phyloP scores from a whole-genome alignment of 2,113 vertebrate species.

The Myotis brandtii region DNA sequence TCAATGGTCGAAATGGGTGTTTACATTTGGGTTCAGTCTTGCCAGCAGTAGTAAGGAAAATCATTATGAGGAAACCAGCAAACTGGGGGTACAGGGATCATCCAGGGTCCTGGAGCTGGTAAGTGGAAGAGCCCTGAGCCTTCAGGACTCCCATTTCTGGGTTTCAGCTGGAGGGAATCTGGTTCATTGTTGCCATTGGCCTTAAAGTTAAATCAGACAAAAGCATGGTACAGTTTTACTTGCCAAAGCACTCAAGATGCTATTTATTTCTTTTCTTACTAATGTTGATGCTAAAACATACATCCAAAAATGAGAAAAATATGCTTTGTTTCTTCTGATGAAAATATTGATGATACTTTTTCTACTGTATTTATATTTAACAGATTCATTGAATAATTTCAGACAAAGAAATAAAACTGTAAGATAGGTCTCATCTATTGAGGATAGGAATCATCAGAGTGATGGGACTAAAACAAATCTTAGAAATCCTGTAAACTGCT shows the following conservation, averaged over 20 bases:
- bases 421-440: not conserved
- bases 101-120: not conserved
- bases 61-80: not conserved
- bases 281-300: not conserved
- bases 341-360: not conserved
- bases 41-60: not conserved
- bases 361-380: not conserved
- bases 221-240: not conserved
- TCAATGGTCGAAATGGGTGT: not conserved
- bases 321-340: not conserved
- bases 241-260: not conserved
- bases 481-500: not conserved
- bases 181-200: not conserved
- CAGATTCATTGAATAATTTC: not conserved
- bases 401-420: not conserved
- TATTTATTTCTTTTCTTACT: not conserved
- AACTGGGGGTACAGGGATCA: not conserved
- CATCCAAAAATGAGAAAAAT: not conserved
- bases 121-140: not conserved
- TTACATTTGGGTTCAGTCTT: not conserved
- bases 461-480: not conserved
- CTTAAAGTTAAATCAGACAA: not conserved
- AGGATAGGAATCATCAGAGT: not conserved
- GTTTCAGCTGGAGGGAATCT: not conserved
- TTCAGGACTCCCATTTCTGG: fast-evolving